Base-by-base conservation (phyloP, 2,888 invertebrate species). In the Halictus quadricinctus region DNA sequence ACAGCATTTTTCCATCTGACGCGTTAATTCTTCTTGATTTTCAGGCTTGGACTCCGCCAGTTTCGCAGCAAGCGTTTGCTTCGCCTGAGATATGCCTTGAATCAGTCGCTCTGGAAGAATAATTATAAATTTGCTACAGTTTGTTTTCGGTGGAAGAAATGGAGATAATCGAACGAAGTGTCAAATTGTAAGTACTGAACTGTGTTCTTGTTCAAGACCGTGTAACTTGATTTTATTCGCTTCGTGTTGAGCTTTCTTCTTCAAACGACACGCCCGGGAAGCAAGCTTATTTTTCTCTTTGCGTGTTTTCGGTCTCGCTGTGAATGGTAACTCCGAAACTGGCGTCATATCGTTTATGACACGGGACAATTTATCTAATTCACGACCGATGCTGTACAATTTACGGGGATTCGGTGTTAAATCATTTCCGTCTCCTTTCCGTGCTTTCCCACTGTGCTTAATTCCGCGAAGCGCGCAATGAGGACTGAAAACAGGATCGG, bases 191-290 rank as follows among this genome's bases (percentile, higher is more conserved):
- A 74, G 6, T 85, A 92, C 93, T 93, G 84, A 91, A 98, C 99
- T 97, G 95, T 99, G 99, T 95, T 99, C 99, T 92, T 97, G 96
- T 95, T 99, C 98, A 90, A 99, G 95, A 60, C 99, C 99, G 94
- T 96, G 98, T 4, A 99, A 95, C 95, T 99, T 99, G 80, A 99
- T 97, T 95, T 99, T 99, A 94, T 99, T 99, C 3, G 99, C 99
- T 95, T 99, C 99, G 94, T 99, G 99, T 94, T 99, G 99, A 7
- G 99, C 99, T 95, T 99, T 99, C 95, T 99, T 99, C 96, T 99
- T 99, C 92, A 99, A 95, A 58, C 99, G 96, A 94, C 99, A 99
- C 54, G 99, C 99, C 86, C 99, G 96, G 0, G 99, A 99, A 15
- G 99, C 99, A 80, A 99, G 95, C 95, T 99, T 99, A 94, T 99